Conservation (phyloP, 2,888 invertebrate genomes). For the Asteroscopus sphinx region DNA sequence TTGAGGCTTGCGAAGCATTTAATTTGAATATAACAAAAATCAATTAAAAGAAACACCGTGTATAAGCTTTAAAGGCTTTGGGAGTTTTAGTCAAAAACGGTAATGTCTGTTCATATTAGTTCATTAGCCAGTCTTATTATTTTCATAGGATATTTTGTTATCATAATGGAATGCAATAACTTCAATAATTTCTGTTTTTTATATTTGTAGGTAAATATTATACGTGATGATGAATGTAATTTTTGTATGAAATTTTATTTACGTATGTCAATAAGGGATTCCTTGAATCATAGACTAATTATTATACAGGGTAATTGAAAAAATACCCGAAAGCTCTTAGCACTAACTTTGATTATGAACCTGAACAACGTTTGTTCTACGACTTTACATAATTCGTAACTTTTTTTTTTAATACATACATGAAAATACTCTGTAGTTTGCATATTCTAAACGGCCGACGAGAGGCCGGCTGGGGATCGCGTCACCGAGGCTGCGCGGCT, state of each 20-base stretch:
- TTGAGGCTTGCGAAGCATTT: constrained; percentile 41
- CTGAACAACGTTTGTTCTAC: no score
- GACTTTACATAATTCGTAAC: no score
- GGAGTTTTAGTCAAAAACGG: constrained; percentile 35
- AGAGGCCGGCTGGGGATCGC: no score
- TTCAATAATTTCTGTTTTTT: constrained; percentile 48
- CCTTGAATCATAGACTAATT: constrained; percentile 43
- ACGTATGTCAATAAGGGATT: constrained; percentile 43
- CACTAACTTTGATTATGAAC: no score
- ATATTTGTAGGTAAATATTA: constrained; percentile 53
- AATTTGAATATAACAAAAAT: constrained; percentile 29
- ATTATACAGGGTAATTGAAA: no score
- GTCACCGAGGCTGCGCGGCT: no score
- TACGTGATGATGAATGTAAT: constrained; percentile 47
- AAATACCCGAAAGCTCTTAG: no score
- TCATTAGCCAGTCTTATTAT: constrained; percentile 26
- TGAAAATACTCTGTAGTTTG: no score
- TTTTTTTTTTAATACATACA: no score
- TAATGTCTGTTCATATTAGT: constrained; percentile 26
- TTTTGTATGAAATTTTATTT: constrained; percentile 56
- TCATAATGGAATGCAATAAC: constrained; percentile 47
- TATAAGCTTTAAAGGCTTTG: constrained; percentile 29
- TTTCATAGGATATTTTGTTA: constrained; percentile 51
- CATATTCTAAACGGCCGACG: no score
- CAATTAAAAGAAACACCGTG: constrained; percentile 11